Evolutionary conservation across 2,888 invertebrate species (phyloP), one percentile per base, ranked within the genome.

Genomic region (Cephus nigrinus): DNA sequence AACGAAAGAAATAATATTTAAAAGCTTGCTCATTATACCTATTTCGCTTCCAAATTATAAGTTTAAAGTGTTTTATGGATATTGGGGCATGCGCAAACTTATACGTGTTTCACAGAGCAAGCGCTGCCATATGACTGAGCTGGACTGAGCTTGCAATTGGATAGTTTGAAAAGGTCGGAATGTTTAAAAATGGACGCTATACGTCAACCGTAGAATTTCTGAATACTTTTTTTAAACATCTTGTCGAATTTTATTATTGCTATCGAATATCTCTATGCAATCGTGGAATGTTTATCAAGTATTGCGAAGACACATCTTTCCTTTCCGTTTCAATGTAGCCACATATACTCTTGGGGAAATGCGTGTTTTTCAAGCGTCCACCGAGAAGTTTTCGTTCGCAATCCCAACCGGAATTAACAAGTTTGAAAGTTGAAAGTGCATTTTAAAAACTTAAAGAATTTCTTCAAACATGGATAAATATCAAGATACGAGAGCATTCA

Each of bases 401-500:
- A 73, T n/a, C 1, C 9, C 23, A 34, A 34, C 9, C n/a, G 12
- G 73, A 34, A 73, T 73, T 34, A 33, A 34, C 12, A 32, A 73
- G n/a, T 73, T 73, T 73, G 23, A 30, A 73, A 31, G n/a, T 30
- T 73, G 30, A 73, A n/a, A 12, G 73, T 73, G 31, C 33, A 30
- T 73, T 34, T 71, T 30, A 82, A 76, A 80, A 69, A 12, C 15
- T 11, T 32, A 69, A 69, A 30, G 69, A 32, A 32, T 15, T 31
- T 31, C 69, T 12, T 69, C 12, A 69, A 32, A 69, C 5, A 90
- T 91, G 90, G 90, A 90, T 12, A 88, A 88, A 74, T 85, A 86
- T 80, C 88, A 88, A 68, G 85, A 87, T 36, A 86, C 91, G 80
- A 86, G 86, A 82, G 83, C 88, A 12, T 91, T 91, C 75, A 89